Base-by-base conservation (phyloP, 2,888 invertebrate species). In the Fragum whitleyi region DNA sequence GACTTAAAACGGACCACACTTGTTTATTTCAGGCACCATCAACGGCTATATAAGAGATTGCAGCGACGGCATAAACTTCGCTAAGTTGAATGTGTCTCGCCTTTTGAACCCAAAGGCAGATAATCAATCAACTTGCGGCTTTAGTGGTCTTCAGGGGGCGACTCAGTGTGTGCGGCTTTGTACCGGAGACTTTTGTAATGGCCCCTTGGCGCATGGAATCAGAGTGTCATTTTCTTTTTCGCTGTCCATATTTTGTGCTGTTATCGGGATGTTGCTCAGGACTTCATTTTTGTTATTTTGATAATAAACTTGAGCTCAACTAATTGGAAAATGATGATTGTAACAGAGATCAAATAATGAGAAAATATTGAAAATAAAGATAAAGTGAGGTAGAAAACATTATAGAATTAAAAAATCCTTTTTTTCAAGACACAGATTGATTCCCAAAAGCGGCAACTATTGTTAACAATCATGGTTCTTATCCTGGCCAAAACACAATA, bases 181-280 rank as follows among this genome's bases (percentile, higher is more conserved):
- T 78, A 53, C 21, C 32, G 28, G 42, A 0, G 79, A 83, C 74
- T 83, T 83, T 39, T 83, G 83, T 74, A 83, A 83, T 70, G 83
- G 83, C 47, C 83, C 83, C 6, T 14, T 55, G 2, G 5, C 74
- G 62, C 11, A 61, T 3, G 62, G 62, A 36, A 62, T 32, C 21
- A 16, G 19, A 2, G 32, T 19, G 5, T 14, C 28, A 16, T 23
- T 26, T 9, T 59, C 59, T 28, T 59, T 59, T 23, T 7, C 19
- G 0, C 19, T 68, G 11, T n/a, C 51, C 26, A 9, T 47, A 19
- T 23, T 68, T 1, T 32, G 32, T 36, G 65, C 36, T 1, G 32
- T n/a, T 36, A 19, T 65, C n/a, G 6, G 36, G 21, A 14, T 36
- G 19, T 19, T 23, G 23, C 6, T n/a, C 7, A 14, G n/a, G 53